phyloP scores from a whole-genome alignment of 2,113 vertebrate genomes.

The Platycercus adscitus region DNA sequence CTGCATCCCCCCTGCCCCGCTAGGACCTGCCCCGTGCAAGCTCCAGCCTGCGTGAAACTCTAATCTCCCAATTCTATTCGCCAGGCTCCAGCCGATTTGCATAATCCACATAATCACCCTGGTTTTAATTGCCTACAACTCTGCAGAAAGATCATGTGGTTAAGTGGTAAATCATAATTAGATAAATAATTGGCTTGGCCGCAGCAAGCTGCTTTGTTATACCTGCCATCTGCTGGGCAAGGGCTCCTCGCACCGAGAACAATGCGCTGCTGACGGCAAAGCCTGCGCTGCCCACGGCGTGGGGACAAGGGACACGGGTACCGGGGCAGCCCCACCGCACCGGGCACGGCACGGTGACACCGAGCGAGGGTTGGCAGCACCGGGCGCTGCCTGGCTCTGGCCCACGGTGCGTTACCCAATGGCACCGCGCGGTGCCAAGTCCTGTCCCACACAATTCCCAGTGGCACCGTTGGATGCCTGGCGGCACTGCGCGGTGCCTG shows the following conservation, averaged over 20 bases:
- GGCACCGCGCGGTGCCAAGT: background rate
- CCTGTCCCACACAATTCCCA: background rate
- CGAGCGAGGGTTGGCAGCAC: rapidly evolving
- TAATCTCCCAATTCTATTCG: slow-evolving; percentile 84
- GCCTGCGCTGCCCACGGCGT: slow-evolving; percentile 13
- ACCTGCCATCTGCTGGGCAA: slow-evolving; percentile 91
- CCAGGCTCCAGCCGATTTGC: slow-evolving; percentile 85
- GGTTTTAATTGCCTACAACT: slow-evolving; percentile 92
- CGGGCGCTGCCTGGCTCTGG: rapidly evolving
- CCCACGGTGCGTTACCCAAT: background rate
- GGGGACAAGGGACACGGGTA: background rate
- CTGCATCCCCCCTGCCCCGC: background rate
- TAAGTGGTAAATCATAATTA: slow-evolving; percentile 99
- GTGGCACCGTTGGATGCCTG: background rate
- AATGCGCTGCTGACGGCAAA: slow-evolving; percentile 72
- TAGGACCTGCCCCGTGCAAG: slow-evolving; percentile 62
- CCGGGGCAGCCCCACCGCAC: slow-evolving; percentile 5
- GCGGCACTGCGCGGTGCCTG: rapidly evolving
- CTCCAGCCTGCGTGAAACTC: slow-evolving; percentile 77
- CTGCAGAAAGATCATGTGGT: slow-evolving; percentile 90
- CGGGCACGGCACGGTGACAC: background rate
- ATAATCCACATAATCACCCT: slow-evolving; percentile 90
- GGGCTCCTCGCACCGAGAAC: slow-evolving; percentile 73
- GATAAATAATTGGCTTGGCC: slow-evolving; percentile 98
- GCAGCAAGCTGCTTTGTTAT: slow-evolving; percentile 93